phyloP scores from a whole-genome alignment of 2,888 invertebrate species.

The Ochlodes sylvanus region DNA sequence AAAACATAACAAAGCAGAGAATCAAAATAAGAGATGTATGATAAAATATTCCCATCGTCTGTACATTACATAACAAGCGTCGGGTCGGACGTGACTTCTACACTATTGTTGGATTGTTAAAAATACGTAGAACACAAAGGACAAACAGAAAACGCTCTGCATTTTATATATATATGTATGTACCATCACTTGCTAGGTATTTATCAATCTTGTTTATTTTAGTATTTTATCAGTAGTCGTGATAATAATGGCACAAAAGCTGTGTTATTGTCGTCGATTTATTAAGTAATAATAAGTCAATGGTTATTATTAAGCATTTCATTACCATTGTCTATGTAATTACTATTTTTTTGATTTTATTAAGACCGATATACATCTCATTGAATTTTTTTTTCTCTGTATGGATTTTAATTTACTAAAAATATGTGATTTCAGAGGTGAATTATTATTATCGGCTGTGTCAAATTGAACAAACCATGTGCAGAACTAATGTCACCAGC shows the following conservation, averaged over 20 bases:
- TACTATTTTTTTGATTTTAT: too few relatives aligned
- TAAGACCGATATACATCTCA: too few relatives aligned
- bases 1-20: background rate
- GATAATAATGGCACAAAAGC: too few relatives aligned
- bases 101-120: slow-evolving; percentile 34
- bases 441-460: background rate
- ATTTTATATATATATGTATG: slow-evolving; percentile 19
- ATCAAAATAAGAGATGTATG: slow-evolving; percentile 31
- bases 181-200: slow-evolving; percentile 8
- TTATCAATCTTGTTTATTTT: background rate
- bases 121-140: slow-evolving; percentile 31
- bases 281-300: too few relatives aligned
- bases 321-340: too few relatives aligned
- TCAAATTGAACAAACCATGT: slow-evolving; percentile 24
- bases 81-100: slow-evolving; percentile 33
- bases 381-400: too few relatives aligned
- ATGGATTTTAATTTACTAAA: background rate
- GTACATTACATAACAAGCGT: slow-evolving; percentile 29
- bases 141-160: slow-evolving; percentile 18
- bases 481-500: slow-evolving; percentile 24
- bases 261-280: too few relatives aligned
- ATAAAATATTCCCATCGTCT: slow-evolving; percentile 33
- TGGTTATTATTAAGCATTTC: too few relatives aligned
- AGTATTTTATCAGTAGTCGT: background rate
- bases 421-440: background rate